phyloP scores from a whole-genome alignment of 2,888 invertebrate species.

The Eilema depressum region DNA sequence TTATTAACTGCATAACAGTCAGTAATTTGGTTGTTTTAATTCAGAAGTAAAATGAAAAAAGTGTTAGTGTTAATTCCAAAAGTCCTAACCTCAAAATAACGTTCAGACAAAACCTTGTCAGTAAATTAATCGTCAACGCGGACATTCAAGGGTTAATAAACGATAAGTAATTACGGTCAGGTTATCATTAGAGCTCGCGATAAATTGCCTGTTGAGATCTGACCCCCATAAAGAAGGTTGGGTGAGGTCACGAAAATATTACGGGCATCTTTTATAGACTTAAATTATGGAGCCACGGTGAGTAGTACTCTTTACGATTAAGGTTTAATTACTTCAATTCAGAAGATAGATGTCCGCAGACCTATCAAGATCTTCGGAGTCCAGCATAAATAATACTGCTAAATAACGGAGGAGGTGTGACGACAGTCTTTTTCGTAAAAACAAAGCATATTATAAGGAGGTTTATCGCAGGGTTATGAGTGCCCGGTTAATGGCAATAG shows the following conservation, averaged over 20 bases:
- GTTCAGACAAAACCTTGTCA: slow-evolving; percentile 29
- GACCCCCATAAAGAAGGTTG: slow-evolving; percentile 58
- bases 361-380: too few relatives aligned
- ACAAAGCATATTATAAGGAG: too few relatives aligned
- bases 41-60: too few relatives aligned
- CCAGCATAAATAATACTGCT: too few relatives aligned
- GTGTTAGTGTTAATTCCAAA: too few relatives aligned
- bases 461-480: too few relatives aligned
- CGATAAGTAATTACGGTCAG: slow-evolving; percentile 61
- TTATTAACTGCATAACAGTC: too few relatives aligned
- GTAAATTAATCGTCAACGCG: slow-evolving; percentile 49
- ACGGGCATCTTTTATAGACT: slow-evolving; percentile 35
- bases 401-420: too few relatives aligned
- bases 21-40: too few relatives aligned
- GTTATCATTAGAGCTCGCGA: slow-evolving; percentile 53
- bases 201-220: slow-evolving; percentile 57
- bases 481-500: too few relatives aligned
- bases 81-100: slow-evolving; percentile 26
- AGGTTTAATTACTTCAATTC: slow-evolving; percentile 10
- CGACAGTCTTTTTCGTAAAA: too few relatives aligned
- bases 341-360: too few relatives aligned
- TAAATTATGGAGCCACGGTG: slow-evolving; percentile 23
- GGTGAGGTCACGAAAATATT: slow-evolving; percentile 49
- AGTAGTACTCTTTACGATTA: slow-evolving; percentile 19
- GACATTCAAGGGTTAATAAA: slow-evolving; percentile 58